phyloP scores from a whole-genome alignment of 1,140 invertebrate genomes.

The Brachionus sp. region DNA sequence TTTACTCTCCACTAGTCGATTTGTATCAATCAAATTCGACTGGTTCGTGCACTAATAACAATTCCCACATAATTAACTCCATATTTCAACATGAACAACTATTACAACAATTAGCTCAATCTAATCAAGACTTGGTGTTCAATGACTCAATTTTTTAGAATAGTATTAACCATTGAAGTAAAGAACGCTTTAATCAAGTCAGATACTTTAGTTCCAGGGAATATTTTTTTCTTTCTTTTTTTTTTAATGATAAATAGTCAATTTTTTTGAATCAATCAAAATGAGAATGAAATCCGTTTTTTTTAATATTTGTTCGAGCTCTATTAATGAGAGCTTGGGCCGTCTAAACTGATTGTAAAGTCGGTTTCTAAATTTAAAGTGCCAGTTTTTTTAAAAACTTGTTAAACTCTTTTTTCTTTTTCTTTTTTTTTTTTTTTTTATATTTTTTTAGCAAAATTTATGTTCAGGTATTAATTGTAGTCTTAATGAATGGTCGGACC shows the following conservation, averaged over 20 bases:
- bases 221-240: not conserved
- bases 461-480: slow-evolving; percentile 28
- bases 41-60: not conserved
- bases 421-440: not conserved
- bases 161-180: not conserved
- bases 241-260: slow-evolving; percentile 12
- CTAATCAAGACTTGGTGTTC: slow-evolving; percentile 18
- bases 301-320: not conserved
- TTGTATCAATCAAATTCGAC: not conserved
- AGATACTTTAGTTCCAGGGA: slow-evolving; percentile 36
- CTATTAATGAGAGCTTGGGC: not conserved
- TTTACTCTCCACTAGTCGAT: slow-evolving; percentile 1
- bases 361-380: not conserved
- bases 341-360: not conserved
- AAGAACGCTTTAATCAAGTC: slow-evolving; percentile 2
- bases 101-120: slow-evolving; percentile 17
- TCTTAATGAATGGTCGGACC: not conserved
- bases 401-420: not conserved
- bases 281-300: slow-evolving; percentile 34
- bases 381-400: slow-evolving; percentile 14
- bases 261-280: slow-evolving; percentile 20
- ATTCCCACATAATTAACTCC: slow-evolving; percentile 6
- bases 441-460: slow-evolving; percentile 6
- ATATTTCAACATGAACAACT: slow-evolving; percentile 46
- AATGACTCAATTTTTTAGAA: slow-evolving; percentile 34